Evolutionary conservation across 2,113 vertebrate genomes (phyloP).

Genomic region (Rhizomys pruinosus): DNA sequence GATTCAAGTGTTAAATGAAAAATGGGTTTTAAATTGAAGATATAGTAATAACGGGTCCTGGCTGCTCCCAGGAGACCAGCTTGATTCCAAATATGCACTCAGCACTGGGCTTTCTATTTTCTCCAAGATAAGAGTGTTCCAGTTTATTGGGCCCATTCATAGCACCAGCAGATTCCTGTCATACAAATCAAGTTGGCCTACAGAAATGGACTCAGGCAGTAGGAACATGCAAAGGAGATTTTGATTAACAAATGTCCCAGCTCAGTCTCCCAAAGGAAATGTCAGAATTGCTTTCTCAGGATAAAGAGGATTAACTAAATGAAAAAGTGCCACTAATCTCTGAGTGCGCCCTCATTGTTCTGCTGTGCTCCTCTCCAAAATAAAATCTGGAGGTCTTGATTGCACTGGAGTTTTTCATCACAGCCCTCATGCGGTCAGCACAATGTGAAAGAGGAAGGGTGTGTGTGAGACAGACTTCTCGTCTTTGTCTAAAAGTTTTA

Average conservation of each 20-base stretch:
- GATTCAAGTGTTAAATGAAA: conserved; percentile 61
- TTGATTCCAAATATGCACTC: not conserved
- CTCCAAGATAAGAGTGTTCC: not conserved
- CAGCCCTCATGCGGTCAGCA: not conserved
- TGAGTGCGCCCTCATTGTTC: conserved; percentile 6
- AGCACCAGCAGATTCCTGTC: conserved; percentile 9
- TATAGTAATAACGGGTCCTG: not conserved
- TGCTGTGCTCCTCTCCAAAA: conserved; percentile 51
- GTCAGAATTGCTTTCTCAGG: conserved; percentile 45
- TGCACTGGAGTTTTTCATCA: conserved; percentile 14
- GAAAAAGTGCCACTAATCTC: not conserved
- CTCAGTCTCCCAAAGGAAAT: conserved; percentile 42
- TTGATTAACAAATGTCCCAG: conserved; percentile 60
- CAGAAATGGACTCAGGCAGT: conserved; percentile 19
- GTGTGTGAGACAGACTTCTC: not conserved
- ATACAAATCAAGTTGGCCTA: conserved; percentile 47
- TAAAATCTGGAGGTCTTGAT: not conserved
- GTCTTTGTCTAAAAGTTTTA: conserved; percentile 2
- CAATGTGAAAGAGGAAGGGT: not conserved
- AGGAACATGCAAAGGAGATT: conserved; percentile 20
- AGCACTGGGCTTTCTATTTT: conserved; percentile 11
- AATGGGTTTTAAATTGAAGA: conserved; percentile 57
- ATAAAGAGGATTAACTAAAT: conserved; percentile 58
- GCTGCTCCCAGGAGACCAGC: conserved; percentile 10
- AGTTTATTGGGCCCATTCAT: not conserved